These are phyloP conservation scores for Phymatocera aterrima DNA, from an alignment of 2,888 invertebrate genomes.

Conservation along the genomic window DNA sequence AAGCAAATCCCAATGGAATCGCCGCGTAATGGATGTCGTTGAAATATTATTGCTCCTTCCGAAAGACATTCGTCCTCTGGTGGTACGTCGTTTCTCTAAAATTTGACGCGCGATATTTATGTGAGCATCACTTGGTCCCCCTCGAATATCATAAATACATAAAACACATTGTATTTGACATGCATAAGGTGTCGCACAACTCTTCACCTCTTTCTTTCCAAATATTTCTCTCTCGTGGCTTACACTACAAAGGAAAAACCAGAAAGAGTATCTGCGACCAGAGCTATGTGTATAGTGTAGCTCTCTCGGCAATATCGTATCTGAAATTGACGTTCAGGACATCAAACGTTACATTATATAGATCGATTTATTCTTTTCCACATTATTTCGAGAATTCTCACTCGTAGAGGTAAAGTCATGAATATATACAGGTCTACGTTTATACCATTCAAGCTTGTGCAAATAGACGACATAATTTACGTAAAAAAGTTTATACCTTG, in stretches of 20 bases:
- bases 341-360: background rate
- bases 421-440: no score
- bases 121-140: slow-evolving; percentile 1
- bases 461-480: no score
- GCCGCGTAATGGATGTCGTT: no score
- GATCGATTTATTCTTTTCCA: background rate
- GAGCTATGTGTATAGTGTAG: background rate
- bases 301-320: background rate
- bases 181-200: background rate
- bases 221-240: slow-evolving; percentile 22
- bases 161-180: slow-evolving; percentile 6
- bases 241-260: background rate
- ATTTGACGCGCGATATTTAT: no score
- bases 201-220: background rate
- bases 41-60: no score
- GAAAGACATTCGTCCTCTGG: no score
- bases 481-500: no score
- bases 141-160: slow-evolving; percentile 7
- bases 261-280: background rate
- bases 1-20: no score
- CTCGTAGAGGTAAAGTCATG: no score
- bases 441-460: no score
- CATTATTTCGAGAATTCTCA: no score
- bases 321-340: background rate
- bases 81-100: no score